Percentiles rank a stretch among this genome's conserved stretches.
Evolutionary conservation across 2,797 vertebrate genomes (phyloP).

Genomic region (Babyrousa celebensis): DNA sequence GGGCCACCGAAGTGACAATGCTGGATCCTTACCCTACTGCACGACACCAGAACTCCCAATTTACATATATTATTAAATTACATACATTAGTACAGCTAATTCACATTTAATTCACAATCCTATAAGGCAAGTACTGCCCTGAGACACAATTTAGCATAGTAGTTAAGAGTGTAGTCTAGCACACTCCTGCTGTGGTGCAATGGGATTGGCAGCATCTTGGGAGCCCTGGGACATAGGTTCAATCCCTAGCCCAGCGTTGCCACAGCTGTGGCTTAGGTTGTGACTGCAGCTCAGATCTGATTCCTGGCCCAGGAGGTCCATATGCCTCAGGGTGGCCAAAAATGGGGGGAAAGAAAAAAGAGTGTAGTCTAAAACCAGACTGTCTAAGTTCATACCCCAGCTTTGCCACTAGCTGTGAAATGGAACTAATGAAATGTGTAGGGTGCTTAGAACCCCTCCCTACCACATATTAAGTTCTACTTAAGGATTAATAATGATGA

Average conservation of each 20-base stretch:
- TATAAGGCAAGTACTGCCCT: background rate
- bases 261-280: too few species aligned
- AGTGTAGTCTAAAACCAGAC: background rate
- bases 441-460: background rate
- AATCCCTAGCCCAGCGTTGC: too few species aligned
- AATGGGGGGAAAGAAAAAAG: background rate
- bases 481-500: background rate
- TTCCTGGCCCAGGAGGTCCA: too few species aligned
- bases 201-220: too few species aligned
- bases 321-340: too few species aligned
- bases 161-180: background rate
- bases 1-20: too few species aligned
- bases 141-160: background rate
- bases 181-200: too few species aligned
- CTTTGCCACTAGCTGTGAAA: conserved; percentile 41
- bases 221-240: too few species aligned
- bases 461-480: background rate
- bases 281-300: too few species aligned
- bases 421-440: background rate
- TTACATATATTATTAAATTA: background rate
- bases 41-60: background rate
- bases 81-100: too few species aligned
- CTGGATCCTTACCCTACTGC: too few species aligned
- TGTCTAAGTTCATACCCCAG: background rate
- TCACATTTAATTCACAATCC: conserved; percentile 5